Conservation (phyloP, 2,888 invertebrate species). For the Caenorhabditis sp. region DNA sequence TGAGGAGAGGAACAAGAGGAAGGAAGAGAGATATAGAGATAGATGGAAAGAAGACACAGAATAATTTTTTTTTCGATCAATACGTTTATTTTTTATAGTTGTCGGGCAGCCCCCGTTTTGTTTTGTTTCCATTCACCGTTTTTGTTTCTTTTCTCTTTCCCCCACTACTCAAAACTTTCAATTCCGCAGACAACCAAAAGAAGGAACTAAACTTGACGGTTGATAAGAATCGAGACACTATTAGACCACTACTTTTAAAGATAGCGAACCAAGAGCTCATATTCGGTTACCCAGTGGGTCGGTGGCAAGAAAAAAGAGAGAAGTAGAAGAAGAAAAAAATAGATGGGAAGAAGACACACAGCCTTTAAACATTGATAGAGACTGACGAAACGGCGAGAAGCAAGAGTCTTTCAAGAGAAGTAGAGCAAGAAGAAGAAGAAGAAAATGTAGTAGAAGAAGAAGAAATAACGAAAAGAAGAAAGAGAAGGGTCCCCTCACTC, state of each 20-base stretch:
- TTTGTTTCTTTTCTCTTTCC: background rate
- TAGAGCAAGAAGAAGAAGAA: constrained; percentile 32
- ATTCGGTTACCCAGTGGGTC: too few relatives aligned
- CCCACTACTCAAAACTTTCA: constrained; percentile 1
- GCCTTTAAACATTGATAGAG: constrained; percentile 50
- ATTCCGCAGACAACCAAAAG: constrained; percentile 14
- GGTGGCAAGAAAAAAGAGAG: background rate
- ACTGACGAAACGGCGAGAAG: constrained; percentile 22
- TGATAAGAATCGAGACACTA: constrained; percentile 15
- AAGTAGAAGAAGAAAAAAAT: constrained; percentile 32
- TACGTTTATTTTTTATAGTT: constrained; percentile 10
- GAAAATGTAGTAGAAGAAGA: constrained; percentile 8
- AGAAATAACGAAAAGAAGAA: constrained; percentile 12
- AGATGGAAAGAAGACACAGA: constrained; percentile 20
- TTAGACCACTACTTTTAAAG: too few relatives aligned
- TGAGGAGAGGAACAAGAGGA: constrained; percentile 6
- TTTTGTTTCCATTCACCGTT: background rate
- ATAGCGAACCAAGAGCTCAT: too few relatives aligned
- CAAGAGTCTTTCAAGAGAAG: constrained; percentile 24
- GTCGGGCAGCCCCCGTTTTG: too few relatives aligned
- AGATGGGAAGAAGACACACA: constrained; percentile 20
- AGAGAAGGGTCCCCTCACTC: background rate
- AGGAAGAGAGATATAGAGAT: constrained; percentile 11
- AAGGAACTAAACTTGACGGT: constrained; percentile 27
- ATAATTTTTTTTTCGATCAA: constrained; percentile 29